Evolutionary conservation across 2,797 vertebrate genomes (phyloP), one percentile per base, ranked within the genome.

Genomic region (Acipenser ruthenus): DNA sequence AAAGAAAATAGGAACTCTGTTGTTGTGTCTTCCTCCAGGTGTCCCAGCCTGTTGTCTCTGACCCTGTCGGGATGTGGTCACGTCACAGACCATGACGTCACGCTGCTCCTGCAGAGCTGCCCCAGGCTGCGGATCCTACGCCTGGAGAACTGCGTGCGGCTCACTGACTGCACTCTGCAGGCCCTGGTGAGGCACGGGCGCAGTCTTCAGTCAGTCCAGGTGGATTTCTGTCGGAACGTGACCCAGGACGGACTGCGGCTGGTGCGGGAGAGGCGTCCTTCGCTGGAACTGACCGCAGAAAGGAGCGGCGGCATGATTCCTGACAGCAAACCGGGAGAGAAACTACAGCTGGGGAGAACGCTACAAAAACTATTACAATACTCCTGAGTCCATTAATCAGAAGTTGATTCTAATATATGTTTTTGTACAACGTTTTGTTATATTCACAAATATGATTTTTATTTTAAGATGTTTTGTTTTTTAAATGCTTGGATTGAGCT

Each of bases 201-300:
- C 58, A 73, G 80, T 0, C 85, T 98, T 76, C 78, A 71, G 52
- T 91, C 81, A 0, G 87, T 97, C 37, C 91, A 83, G 0, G 85
- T 97, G 75, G 96, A 99, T 82, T 99, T 97, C 79, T 98, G 96
- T 74, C 89, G 96, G 71, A 98, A 98, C 71, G 68, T 99, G 73
- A 94, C 91, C 6, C 86, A 79, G 15, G 74, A 78, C 0, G 95
- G 95, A 3, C 84, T 99, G 53, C 78, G 77, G 71, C 73, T 12
- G 6, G 67, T 93, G 61, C 74, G 76, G 51, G 77, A 87, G 13
- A 87, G 67, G n/a, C 65, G 90, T 53, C 93, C 94, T 0, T 71
- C 8, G 0, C 48, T 99, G 8, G 63, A 4, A 6, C 82, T 99
- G 71, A 87, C 81, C 0, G 94, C 95, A 0, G 92, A 94, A 48